A percentile compares a stretch with the other conserved stretches of the same genome.
Evolutionary conservation across 2,888 invertebrate species (phyloP).

Genomic region (Nomada goodeniana): DNA sequence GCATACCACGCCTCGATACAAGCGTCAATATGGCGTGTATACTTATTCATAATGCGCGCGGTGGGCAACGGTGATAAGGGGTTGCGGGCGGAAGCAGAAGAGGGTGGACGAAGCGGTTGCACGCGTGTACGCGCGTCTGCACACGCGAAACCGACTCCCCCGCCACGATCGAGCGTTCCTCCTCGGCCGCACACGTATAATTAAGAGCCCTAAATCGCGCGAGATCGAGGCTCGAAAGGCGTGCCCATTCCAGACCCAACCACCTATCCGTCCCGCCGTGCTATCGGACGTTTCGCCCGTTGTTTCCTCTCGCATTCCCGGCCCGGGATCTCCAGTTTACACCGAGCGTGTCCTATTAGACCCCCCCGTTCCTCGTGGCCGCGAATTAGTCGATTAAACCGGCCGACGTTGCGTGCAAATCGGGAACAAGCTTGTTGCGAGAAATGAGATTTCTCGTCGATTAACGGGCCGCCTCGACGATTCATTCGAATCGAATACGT

Average conservation of each 20-base stretch:
- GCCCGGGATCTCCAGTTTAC: constrained; percentile 60
- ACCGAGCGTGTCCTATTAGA: constrained; percentile 50
- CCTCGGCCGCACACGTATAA: constrained; percentile 80
- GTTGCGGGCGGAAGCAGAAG: constrained; percentile 40
- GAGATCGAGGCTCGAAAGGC: constrained; percentile 79
- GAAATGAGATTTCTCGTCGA: not conserved
- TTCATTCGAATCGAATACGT: not conserved
- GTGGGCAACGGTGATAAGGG: constrained; percentile 43
- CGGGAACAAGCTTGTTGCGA: constrained; percentile 26
- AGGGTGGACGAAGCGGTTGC: constrained; percentile 33
- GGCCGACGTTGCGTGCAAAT: constrained; percentile 30
- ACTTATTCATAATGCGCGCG: constrained; percentile 79
- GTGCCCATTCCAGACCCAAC: constrained; percentile 69
- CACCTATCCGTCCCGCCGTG: constrained; percentile 72
- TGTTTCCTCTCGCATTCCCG: constrained; percentile 40
- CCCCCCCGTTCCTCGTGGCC: constrained; percentile 40
- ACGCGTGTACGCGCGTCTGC: constrained; percentile 30
- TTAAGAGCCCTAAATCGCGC: constrained; percentile 83
- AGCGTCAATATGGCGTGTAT: constrained; percentile 76
- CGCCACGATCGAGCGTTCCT: constrained; percentile 74
- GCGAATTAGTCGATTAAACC: constrained; percentile 44
- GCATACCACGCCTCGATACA: constrained; percentile 78
- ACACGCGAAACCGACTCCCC: constrained; percentile 68
- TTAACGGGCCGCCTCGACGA: constrained; percentile 4
- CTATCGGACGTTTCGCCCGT: constrained; percentile 70